Conservation (phyloP, 92 coral and sea anemone species). For the Paragorgia papillata region DNA sequence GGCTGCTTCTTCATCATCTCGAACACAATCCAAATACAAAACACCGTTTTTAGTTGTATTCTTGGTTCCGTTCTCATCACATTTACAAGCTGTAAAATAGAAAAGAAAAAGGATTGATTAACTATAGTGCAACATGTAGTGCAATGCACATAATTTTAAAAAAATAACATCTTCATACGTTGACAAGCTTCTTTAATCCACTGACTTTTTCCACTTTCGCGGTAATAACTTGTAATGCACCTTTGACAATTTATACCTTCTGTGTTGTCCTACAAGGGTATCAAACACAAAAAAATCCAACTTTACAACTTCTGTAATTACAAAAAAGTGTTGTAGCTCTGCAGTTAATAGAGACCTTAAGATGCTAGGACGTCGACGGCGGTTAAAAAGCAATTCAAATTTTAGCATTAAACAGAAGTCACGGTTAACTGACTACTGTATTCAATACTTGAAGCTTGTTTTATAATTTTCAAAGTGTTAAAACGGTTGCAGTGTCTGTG, state of each 20-base stretch:
- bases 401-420: no score
- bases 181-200: conserved; percentile 70
- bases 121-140: no score
- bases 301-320: not conserved
- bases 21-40: conserved; percentile 67
- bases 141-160: no score
- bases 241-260: conserved; percentile 89
- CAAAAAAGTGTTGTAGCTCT: no score
- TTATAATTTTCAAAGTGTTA: no score
- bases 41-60: conserved; percentile 75
- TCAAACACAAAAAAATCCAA: not conserved
- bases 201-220: conserved; percentile 66
- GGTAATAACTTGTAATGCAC: conserved; percentile 62
- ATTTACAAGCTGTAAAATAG: conserved; percentile 75
- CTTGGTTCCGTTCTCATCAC: conserved; percentile 66
- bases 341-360: no score
- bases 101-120: no score
- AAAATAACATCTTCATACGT: conserved; percentile 46
- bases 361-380: no score
- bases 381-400: no score
- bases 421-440: no score
- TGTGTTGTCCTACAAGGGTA: conserved; percentile 72
- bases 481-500: no score
- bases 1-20: conserved; percentile 59
- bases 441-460: no score